Base-by-base conservation (phyloP, 2,888 invertebrate species). In the Pammene fasciana region DNA sequence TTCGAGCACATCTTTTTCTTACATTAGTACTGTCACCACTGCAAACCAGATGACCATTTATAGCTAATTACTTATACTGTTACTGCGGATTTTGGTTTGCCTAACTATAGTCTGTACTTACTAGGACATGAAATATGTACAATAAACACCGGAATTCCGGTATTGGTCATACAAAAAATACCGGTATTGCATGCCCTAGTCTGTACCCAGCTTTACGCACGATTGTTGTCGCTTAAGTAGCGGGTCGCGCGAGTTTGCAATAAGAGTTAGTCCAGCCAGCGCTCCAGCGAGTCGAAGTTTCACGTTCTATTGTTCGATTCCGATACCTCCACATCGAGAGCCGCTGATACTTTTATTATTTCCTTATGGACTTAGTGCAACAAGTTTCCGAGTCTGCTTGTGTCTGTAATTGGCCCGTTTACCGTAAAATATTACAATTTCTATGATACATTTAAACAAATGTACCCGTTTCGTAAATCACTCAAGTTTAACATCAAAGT, bases 291-390 rank as follows among this genome's bases (percentile, higher is more conserved):
- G 60, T 66, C 54, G 18, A 66, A 70, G 66, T 70, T 70, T 38
- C 48, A 85, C 86, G 86, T 88, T 87, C 86, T 85, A 86, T 87
- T 88, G 84, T 82, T 85, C 83, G 81, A 81, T 83, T 83, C 77
- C 72, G 81, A 85, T 86, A 86, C 86, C 83, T 75, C 74, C 75
- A 72, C 79, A 74, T 83, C 76, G 82, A 83, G 83, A 80, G 81
- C 78, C 74, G 77, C 80, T 81, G 83, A 87, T 88, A 86, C 88
- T 87, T 88, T 86, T 89, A 87, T 89, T 89, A 86, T 87, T 86
- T 85, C 82, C 81, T 83, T 79, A 82, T 80, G 76, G 79, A 83
- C 80, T 85, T 82, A 76, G 77, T 79, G 77, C 81, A 81, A 81
- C 84, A 77, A 83, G 76, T 83, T 81, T 74, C 74, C 71, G 76